Evolutionary conservation across 2,113 vertebrate species (phyloP), one percentile per base, ranked within the genome.

Genomic region (Phasianus colchicus): DNA sequence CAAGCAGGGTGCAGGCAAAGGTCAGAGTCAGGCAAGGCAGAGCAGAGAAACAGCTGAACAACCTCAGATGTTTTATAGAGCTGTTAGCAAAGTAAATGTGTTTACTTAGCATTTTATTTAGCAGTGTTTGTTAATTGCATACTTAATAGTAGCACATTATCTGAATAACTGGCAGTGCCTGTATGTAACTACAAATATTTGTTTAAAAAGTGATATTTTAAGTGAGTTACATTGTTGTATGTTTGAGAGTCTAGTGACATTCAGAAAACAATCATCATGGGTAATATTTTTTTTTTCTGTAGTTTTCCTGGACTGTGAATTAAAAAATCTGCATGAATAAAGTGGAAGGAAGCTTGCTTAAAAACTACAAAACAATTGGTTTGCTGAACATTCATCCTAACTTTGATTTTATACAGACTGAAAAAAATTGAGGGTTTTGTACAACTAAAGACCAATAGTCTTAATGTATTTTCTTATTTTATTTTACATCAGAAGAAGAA

Each of bases 401-500:
- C 42, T 66, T 88, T 89, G 9, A 2, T 63, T 86, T 90, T 69
- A 65, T 43, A 72, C 24, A 58, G 21, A 60, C 8, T 29, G 8
- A 58, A 55, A 83, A 83, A 13, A 76, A 47, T 29, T 55, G 19
- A 29, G 2, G 0, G 2, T 47, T 86, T 83, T 70, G 11, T 78
- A 60, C 27, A 69, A 36, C 13, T 22, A 83, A 29, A 91, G 30
- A 34, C 50, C 50, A 67, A 80, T 13, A 38, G 21, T 89, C 63
- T 69, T 42, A 43, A 74, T 47, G 1, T 60, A 45, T 67, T 92
- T 81, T 11, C 72, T 65, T 91, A 32, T 72, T 88, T 94, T 80
- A 13, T 77, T 29, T 89, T 96, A 90, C 38, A 90, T 87, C 89
- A 99, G 99, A 99, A 99, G 95, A 99, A 99, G 97, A 98, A 99